Conservation (phyloP, 2,113 vertebrate species). For the Prochilodus magdalenae region DNA sequence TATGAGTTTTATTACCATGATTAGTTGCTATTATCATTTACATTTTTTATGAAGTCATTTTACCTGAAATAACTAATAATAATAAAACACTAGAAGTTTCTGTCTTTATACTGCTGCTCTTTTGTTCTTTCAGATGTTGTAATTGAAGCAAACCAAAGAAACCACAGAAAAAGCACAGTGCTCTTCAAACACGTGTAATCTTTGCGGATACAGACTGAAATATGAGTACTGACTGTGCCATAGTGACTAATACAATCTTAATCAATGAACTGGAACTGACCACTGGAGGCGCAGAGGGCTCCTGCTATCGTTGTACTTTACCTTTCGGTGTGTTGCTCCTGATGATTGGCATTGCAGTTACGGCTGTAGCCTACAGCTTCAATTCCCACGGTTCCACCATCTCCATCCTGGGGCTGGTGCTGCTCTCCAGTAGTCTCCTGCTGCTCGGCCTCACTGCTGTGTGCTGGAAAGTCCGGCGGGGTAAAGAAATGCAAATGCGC, state of each 20-base stretch:
- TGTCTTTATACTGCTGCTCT: neutral
- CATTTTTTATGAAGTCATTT: no score
- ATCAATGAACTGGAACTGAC: constrained; percentile 87
- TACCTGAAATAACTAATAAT: no score
- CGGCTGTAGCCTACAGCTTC: constrained; percentile 88
- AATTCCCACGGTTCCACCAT: constrained; percentile 91
- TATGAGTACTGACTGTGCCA: constrained; percentile 61
- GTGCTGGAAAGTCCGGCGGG: constrained; percentile 86
- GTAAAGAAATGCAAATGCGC: constrained; percentile 81
- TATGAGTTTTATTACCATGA: no score
- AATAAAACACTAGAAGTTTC: neutral
- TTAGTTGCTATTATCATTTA: no score
- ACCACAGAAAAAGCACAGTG: neutral
- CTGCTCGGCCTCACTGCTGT: constrained; percentile 82
- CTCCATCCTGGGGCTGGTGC: constrained; percentile 86
- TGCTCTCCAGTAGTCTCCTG: constrained; percentile 83
- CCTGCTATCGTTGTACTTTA: constrained; percentile 88
- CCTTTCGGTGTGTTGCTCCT: constrained; percentile 89
- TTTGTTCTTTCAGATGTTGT: neutral
- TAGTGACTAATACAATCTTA: constrained; percentile 76
- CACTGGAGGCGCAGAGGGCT: constrained; percentile 87
- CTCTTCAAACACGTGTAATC: neutral
- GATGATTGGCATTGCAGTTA: constrained; percentile 85
- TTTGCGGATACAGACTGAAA: constrained; percentile 31
- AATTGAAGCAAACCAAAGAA: neutral